Conservation (phyloP, 1,140 invertebrate species). For the Amphibalanus amphitrite region DNA sequence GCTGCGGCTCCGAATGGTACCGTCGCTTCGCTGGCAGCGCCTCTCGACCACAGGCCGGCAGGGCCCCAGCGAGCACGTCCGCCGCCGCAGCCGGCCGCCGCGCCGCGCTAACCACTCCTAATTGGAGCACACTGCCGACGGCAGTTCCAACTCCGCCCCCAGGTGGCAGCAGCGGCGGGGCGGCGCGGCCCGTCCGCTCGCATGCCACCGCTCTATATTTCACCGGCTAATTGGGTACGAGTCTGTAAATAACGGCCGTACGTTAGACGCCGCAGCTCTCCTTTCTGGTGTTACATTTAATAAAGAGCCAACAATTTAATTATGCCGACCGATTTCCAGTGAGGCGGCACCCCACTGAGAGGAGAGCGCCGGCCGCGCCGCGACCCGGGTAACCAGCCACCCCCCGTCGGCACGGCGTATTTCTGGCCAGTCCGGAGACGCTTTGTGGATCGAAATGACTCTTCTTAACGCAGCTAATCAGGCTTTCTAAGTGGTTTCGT, state of each 20-base stretch:
- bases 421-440: background rate
- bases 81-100: too few relatives aligned
- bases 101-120: too few relatives aligned
- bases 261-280: background rate
- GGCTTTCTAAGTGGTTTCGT: background rate
- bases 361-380: background rate
- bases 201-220: background rate
- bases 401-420: background rate
- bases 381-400: background rate
- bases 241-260: background rate
- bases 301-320: conserved; percentile 2
- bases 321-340: background rate
- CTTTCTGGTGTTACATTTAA: conserved; percentile 1
- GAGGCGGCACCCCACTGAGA: background rate
- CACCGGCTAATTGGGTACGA: background rate
- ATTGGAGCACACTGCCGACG: too few relatives aligned
- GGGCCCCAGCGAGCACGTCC: too few relatives aligned
- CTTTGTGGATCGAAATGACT: background rate
- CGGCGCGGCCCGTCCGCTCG: background rate
- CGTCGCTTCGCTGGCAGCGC: too few relatives aligned
- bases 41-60: too few relatives aligned
- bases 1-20: too few relatives aligned
- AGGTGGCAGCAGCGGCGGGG: background rate
- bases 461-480: background rate
- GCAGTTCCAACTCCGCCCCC: too few relatives aligned